Evolutionary conservation across 2,888 invertebrate genomes (phyloP).

Genomic region (Drosophila lutescens): DNA sequence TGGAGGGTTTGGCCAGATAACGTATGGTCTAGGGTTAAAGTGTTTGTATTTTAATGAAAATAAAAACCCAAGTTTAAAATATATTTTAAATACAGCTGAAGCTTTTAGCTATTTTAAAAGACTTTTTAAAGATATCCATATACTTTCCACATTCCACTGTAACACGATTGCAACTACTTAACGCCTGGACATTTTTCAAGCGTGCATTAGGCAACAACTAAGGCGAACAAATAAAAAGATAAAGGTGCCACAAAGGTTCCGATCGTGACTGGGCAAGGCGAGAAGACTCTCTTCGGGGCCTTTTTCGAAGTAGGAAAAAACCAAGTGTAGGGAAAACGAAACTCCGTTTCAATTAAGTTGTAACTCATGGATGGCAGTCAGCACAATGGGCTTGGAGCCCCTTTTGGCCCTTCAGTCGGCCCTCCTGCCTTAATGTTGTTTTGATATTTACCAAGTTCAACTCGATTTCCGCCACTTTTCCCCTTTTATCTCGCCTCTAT

Average conservation of each 20-base stretch:
- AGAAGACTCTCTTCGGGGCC: slow-evolving; percentile 17
- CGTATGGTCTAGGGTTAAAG: not conserved
- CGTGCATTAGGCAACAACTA: slow-evolving; percentile 66
- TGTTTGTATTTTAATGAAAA: not conserved
- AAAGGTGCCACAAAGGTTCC: slow-evolving; percentile 55
- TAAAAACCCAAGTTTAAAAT: too few species aligned
- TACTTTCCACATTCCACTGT: slow-evolving; percentile 30
- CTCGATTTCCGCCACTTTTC: slow-evolving; percentile 46
- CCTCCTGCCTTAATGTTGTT: slow-evolving; percentile 71
- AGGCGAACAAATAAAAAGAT: slow-evolving; percentile 44
- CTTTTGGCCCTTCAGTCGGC: slow-evolving; percentile 4
- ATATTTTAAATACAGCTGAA: too few species aligned
- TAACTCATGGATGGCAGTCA: slow-evolving; percentile 65
- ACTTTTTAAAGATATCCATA: too few species aligned
- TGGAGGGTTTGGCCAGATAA: not conserved
- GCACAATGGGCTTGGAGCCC: slow-evolving; percentile 37
- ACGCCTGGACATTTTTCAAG: slow-evolving; percentile 81
- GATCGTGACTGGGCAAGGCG: slow-evolving; percentile 71
- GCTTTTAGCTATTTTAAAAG: too few species aligned
- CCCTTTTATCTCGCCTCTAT: slow-evolving; percentile 49
- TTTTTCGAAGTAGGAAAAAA: not conserved
- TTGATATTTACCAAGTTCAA: slow-evolving; percentile 65
- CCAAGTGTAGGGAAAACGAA: slow-evolving; percentile 39
- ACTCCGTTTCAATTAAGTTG: slow-evolving; percentile 82
- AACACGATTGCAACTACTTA: slow-evolving; percentile 76